These are phyloP conservation scores for Mixornis gularis DNA, from an alignment of 2,113 vertebrate species.

Conservation along the genomic window DNA sequence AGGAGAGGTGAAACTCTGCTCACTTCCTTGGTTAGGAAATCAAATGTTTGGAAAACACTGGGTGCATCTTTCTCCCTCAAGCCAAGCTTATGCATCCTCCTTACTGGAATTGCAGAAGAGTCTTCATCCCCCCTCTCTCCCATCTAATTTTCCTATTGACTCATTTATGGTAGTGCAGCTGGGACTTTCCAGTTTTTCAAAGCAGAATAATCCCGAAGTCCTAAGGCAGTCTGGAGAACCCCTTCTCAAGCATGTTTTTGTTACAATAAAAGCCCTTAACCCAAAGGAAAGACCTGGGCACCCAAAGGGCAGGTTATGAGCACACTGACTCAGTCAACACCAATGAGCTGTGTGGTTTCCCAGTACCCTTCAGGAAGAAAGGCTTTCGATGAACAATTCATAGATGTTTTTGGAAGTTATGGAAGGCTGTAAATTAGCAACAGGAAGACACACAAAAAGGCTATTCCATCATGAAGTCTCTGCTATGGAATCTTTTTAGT, in stretches of 20 bases:
- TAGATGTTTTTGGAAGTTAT: neutral
- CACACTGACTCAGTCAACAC: neutral
- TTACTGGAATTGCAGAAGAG: neutral
- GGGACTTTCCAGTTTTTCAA: conserved; percentile 10
- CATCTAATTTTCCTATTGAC: neutral
- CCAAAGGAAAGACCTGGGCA: neutral
- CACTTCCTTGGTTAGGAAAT: neutral
- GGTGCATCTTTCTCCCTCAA: neutral
- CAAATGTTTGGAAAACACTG: neutral
- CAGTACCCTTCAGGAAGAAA: neutral
- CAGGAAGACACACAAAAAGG: neutral
- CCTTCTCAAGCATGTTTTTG: neutral
- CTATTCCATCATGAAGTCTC: neutral
- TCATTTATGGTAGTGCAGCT: neutral
- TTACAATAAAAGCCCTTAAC: neutral
- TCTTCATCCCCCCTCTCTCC: neutral
- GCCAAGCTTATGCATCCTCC: neutral
- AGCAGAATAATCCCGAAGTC: neutral
- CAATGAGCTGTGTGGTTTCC: neutral
- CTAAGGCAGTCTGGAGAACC: neutral
- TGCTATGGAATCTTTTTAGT: neutral
- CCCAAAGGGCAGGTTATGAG: neutral
- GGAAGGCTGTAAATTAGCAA: conserved; percentile 10
- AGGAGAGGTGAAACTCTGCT: neutral
- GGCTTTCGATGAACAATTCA: neutral